phyloP scores from a whole-genome alignment of 2,888 invertebrate species.

The Subacronicta megacephala region DNA sequence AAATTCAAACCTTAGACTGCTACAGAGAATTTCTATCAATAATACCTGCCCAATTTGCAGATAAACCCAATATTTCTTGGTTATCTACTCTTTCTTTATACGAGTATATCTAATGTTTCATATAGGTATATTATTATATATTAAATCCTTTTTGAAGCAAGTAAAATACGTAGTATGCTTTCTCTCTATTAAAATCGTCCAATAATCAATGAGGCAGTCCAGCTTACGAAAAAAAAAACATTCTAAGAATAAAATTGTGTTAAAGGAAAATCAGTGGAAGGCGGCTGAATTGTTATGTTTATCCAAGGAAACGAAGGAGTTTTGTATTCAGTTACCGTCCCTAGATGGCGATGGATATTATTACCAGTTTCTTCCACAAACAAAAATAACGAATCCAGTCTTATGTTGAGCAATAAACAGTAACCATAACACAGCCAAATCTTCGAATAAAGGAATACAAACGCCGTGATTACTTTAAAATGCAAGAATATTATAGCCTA shows the following conservation, averaged over 20 bases:
- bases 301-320: slow-evolving; percentile 28
- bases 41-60: too few relatives aligned
- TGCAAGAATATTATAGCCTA: slow-evolving; percentile 51
- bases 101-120: too few relatives aligned
- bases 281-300: slow-evolving; percentile 23
- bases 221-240: slow-evolving; percentile 18
- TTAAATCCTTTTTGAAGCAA: too few relatives aligned
- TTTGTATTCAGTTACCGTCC: slow-evolving; percentile 24
- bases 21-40: too few relatives aligned
- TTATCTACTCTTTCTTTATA: too few relatives aligned
- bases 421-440: slow-evolving; percentile 38
- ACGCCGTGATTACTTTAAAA: slow-evolving; percentile 40
- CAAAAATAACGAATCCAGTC: slow-evolving; percentile 43
- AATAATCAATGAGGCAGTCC: too few relatives aligned
- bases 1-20: too few relatives aligned
- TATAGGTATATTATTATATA: too few relatives aligned
- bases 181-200: too few relatives aligned
- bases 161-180: too few relatives aligned
- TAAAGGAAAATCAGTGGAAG: slow-evolving; percentile 22
- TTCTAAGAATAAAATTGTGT: slow-evolving; percentile 11
- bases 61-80: too few relatives aligned
- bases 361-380: slow-evolving; percentile 16
- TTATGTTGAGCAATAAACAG: slow-evolving; percentile 31
- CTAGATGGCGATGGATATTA: slow-evolving; percentile 37
- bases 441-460: slow-evolving; percentile 39